phyloP scores from a whole-genome alignment of 2,888 invertebrate species.

The Rhagophthalmus giganteus region DNA sequence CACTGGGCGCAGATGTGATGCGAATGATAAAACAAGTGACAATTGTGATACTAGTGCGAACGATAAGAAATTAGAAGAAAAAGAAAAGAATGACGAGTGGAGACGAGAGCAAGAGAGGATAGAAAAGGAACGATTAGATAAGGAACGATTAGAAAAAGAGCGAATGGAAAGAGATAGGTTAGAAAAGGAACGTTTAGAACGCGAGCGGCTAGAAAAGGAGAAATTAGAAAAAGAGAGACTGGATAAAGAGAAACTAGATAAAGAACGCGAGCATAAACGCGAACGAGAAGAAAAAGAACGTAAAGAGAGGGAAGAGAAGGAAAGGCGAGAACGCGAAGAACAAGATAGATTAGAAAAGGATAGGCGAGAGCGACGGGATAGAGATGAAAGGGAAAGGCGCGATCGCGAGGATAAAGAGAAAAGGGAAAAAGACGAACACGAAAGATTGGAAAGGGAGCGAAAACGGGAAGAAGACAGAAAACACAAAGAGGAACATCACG shows the following conservation, averaged over 20 bases:
- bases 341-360: conserved; percentile 53
- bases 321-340: conserved; percentile 55
- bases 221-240: conserved; percentile 40
- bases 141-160: conserved; percentile 43
- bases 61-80: conserved; percentile 38
- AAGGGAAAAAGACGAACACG: conserved; percentile 35
- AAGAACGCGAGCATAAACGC: conserved; percentile 49
- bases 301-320: conserved; percentile 53
- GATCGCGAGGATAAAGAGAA: conserved; percentile 40
- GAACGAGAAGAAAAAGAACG: conserved; percentile 56
- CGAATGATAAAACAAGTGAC: conserved; percentile 46
- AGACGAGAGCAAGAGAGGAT: conserved; percentile 37
- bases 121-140: conserved; percentile 40
- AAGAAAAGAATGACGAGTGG: conserved; percentile 40
- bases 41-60: conserved; percentile 42
- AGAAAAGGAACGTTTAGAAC: conserved; percentile 52
- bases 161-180: conserved; percentile 50
- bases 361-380: conserved; percentile 48
- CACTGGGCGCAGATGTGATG: conserved; percentile 42
- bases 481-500: conserved; percentile 44
- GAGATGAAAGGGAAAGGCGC: conserved; percentile 50
- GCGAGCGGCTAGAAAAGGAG: conserved; percentile 52
- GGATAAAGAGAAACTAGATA: conserved; percentile 47
- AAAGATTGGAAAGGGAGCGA: conserved; percentile 22
- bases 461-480: conserved; percentile 33